Evolutionary conservation across 2,113 vertebrate species (phyloP), one percentile per base, ranked within the genome.

Genomic region (Copsychus sechellarum): DNA sequence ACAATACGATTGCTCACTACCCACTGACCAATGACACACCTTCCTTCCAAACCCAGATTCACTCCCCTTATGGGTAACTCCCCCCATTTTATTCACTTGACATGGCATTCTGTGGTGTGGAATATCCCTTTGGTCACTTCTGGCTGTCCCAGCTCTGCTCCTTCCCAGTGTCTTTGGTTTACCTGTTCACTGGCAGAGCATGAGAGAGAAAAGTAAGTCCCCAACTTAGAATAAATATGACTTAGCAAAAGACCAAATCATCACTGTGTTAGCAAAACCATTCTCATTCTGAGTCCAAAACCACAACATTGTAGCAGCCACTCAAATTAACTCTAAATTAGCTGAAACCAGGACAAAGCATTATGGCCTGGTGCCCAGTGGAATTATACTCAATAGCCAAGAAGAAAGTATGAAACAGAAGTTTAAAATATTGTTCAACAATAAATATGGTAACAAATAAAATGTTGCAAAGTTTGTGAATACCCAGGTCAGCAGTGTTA

Each of bases 11-110:
- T 64, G 9, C 38, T 72, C 26, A 45, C 21, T n/a, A 19, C 7
- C 9, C 28, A 33, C 14, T 73, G 14, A 33, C 14, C 40, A 64
- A 33, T 14, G 40, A 19, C 22, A 47, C 14, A 47, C 8, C 6
- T 11, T 33, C 19, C 12, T 9, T 21, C 13, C n/a, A 54, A 72
- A 33, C 25, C 22, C 23, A 33, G 21, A 45, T 18, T 18, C 1
- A 1, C 11, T 23, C 14, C 28, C 22, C 8, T 45, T 45, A 38
- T 0, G 0, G 33, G 11, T 38, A 54, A 45, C 11, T 72, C 8
- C 7, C 4, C 4, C 22, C 9, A 22, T 26, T 54, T 64, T 33
- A 23, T 28, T 18, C 13, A 38, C 5, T 38, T 62, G 17, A 3
- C 17, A 33, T 18, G 28, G 33, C 28, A 33, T 62, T 83, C 22